Evolutionary conservation across 2,113 vertebrate genomes (phyloP).

Genomic region (Amphiprion percula): DNA sequence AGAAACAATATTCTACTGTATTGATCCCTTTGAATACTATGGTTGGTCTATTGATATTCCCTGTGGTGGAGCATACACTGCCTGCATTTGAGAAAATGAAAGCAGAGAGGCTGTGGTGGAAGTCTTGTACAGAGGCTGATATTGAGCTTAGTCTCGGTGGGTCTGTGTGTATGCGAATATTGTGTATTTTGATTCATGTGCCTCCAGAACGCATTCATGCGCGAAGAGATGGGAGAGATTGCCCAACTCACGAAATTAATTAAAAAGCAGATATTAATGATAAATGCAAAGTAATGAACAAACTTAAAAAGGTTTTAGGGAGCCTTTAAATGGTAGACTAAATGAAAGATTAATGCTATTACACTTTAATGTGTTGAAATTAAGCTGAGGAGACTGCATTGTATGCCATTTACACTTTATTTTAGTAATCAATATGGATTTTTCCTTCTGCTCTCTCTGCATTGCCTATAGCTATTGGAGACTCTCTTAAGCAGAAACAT

Average conservation of each 20-base stretch:
- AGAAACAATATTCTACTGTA: slow-evolving; percentile 74
- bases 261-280: slow-evolving; percentile 21
- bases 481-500: neutral
- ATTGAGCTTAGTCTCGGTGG: slow-evolving; percentile 66
- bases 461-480: slow-evolving; percentile 10
- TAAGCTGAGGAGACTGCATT: slow-evolving; percentile 2
- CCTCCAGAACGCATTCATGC: slow-evolving; percentile 22
- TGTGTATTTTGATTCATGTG: slow-evolving; percentile 38
- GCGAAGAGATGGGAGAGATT: slow-evolving; percentile 20
- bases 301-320: neutral
- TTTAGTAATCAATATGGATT: slow-evolving; percentile 40
- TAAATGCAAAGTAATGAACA: slow-evolving; percentile 9
- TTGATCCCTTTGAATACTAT: slow-evolving; percentile 80
- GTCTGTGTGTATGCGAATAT: slow-evolving; percentile 15
- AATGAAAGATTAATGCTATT: slow-evolving; percentile 36
- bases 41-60: slow-evolving; percentile 78
- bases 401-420: slow-evolving; percentile 18
- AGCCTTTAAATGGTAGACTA: slow-evolving; percentile 10
- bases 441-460: slow-evolving; percentile 25
- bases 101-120: slow-evolving; percentile 56
- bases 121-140: slow-evolving; percentile 58
- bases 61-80: slow-evolving; percentile 66
- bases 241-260: slow-evolving; percentile 30
- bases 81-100: slow-evolving; percentile 70
- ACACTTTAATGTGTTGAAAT: slow-evolving; percentile 32